These are phyloP conservation scores for Platynereis dumerilii DNA, from an alignment of 2,888 invertebrate species.

Conservation along the genomic window DNA sequence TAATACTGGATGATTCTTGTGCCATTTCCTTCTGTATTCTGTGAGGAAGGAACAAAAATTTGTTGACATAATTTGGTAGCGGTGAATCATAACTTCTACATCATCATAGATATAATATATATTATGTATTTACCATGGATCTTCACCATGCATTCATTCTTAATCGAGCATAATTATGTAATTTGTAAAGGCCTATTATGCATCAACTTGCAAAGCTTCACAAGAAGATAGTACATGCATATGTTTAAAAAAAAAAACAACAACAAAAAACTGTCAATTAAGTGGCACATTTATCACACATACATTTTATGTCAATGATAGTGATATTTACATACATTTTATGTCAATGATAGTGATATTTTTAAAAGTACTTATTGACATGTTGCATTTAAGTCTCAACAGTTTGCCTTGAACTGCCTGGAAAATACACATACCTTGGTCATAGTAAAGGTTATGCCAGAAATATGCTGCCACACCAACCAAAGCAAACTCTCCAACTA, in stretches of 20 bases:
- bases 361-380: not conserved
- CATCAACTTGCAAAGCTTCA: too few relatives aligned
- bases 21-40: constrained; percentile 4
- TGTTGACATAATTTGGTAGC: not conserved
- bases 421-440: constrained; percentile 12
- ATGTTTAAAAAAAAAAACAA: too few relatives aligned
- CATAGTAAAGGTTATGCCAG: constrained; percentile 10
- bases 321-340: too few relatives aligned
- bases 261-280: too few relatives aligned
- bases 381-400: not conserved
- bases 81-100: not conserved
- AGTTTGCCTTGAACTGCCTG: not conserved
- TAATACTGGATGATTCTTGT: not conserved
- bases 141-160: not conserved
- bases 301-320: too few relatives aligned
- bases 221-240: too few relatives aligned
- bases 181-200: too few relatives aligned
- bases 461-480: not conserved
- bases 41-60: not conserved
- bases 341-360: too few relatives aligned
- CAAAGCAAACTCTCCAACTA: constrained; percentile 10
- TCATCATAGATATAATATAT: not conserved
- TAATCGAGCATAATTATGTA: too few relatives aligned
- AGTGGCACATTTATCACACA: too few relatives aligned
- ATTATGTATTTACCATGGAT: not conserved